Evolutionary conservation across 2,797 vertebrate genomes (phyloP), one percentile per base, ranked within the genome.

Genomic region (Sebastes taczanowskii): DNA sequence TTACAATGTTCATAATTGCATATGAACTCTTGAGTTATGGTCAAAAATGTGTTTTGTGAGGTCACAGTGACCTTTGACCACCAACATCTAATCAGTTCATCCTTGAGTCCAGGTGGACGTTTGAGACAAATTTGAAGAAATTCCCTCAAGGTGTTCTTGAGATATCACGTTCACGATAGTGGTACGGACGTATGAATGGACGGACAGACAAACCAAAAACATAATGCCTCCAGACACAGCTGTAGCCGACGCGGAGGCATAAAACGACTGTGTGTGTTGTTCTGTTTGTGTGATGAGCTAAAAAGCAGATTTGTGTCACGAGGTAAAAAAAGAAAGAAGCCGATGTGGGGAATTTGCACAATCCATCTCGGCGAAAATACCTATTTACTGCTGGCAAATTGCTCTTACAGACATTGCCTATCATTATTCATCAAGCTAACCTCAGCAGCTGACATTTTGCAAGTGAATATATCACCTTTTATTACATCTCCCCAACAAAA

Each of bases 381-480:
- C 66, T 27, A 71, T 67, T 78, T 56, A 78, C 66, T 77, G 52
- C 29, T 11, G 20, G 62, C 13, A 72, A 80, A 86, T 68, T 61
- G 60, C 63, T 83, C 77, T 59, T 55, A 55, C 7, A 79, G 64
- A 85, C 68, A 78, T 20, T 22, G 16, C 46, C 71, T 38, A 56
- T 81, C 70, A 76, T 85, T 81, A 61, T 18, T 85, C 65, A 74
- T 84, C 56, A 83, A 70, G 68, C 73, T 68, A 70, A 84, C 30
- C 55, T 74, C 76, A 35, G 58, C 49, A 77, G 20, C 61, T 71
- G 82, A 77, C 74, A 77, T 59, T 77, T 53, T 64, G 32, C 35
- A 23, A 49, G 52, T 71, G 70, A 81, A 75, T 72, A 64, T 56
- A 59, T 78, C 61, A 34, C 60, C 18, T 69, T 77, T 61, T 53